Percentiles rank a stretch among this genome's conserved stretches.
These are phyloP conservation scores for Plebejus argus DNA, from an alignment of 2,888 invertebrate genomes.

Conservation along the genomic window DNA sequence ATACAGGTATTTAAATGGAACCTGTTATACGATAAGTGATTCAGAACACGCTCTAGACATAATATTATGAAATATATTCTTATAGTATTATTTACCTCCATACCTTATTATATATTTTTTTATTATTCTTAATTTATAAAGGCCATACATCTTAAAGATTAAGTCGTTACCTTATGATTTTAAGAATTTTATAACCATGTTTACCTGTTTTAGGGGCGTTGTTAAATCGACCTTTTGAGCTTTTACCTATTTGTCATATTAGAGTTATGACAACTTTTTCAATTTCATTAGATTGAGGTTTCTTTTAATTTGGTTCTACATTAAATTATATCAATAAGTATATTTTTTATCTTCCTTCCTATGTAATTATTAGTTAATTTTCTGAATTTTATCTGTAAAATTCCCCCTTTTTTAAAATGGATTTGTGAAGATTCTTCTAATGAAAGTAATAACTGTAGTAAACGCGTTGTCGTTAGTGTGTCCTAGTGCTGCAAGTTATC, in stretches of 20 bases:
- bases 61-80: neutral
- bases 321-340: too few relatives aligned
- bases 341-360: too few relatives aligned
- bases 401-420: neutral
- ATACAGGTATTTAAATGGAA: constrained; percentile 25
- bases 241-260: neutral
- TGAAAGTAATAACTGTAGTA: neutral
- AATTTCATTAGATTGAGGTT: too few relatives aligned
- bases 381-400: neutral
- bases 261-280: too few relatives aligned
- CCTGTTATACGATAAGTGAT: constrained; percentile 5
- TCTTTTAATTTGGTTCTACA: too few relatives aligned
- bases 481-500: constrained; percentile 57
- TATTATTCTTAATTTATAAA: too few relatives aligned
- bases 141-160: too few relatives aligned
- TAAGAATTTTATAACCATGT: neutral
- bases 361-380: too few relatives aligned
- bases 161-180: neutral
- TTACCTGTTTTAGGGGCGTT: neutral
- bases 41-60: constrained; percentile 9
- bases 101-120: neutral
- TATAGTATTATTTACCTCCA: neutral
- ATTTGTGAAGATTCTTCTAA: neutral
- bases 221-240: too few relatives aligned
- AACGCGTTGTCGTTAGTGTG: constrained; percentile 36